Conservation (phyloP, 2,888 invertebrate genomes). For the Polylopha cassiicola region DNA sequence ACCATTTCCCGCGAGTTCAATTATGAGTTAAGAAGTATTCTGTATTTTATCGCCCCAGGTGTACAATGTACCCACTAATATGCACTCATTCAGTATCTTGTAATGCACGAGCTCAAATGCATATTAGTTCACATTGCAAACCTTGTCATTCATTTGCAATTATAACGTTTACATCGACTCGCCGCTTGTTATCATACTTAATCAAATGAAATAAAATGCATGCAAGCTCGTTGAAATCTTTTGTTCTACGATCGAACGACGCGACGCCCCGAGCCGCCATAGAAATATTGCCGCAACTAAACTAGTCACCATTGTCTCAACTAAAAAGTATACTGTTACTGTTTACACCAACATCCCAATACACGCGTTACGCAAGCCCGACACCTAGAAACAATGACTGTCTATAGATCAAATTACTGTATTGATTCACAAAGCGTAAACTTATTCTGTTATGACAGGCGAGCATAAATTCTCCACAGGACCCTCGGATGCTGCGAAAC, state of each 20-base stretch:
- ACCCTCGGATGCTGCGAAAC: constrained; percentile 73
- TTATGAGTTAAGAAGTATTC: too few relatives aligned
- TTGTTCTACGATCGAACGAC: constrained; percentile 20
- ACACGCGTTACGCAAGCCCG: constrained; percentile 61
- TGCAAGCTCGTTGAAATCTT: constrained; percentile 26
- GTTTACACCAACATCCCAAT: constrained; percentile 60
- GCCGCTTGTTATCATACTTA: too few relatives aligned
- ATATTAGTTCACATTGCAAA: too few relatives aligned
- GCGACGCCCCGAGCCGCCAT: constrained; percentile 13
- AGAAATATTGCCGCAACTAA: constrained; percentile 20
- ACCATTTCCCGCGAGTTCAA: too few relatives aligned
- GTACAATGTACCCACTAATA: too few relatives aligned
- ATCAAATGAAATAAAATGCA: constrained; percentile 3
- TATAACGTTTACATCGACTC: too few relatives aligned
- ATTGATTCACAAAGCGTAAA: constrained; percentile 76
- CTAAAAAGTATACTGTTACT: constrained; percentile 51
- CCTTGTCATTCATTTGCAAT: too few relatives aligned
- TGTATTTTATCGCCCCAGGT: too few relatives aligned
- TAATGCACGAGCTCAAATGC: too few relatives aligned
- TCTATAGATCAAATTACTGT: constrained; percentile 69
- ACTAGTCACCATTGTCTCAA: constrained; percentile 47
- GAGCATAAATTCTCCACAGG: constrained; percentile 70
- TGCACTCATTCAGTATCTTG: too few relatives aligned
- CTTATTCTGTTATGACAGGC: constrained; percentile 75
- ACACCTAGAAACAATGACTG: constrained; percentile 70